Base-by-base conservation (phyloP, 1,140 invertebrate species). In the Reticulitermes speratus region DNA sequence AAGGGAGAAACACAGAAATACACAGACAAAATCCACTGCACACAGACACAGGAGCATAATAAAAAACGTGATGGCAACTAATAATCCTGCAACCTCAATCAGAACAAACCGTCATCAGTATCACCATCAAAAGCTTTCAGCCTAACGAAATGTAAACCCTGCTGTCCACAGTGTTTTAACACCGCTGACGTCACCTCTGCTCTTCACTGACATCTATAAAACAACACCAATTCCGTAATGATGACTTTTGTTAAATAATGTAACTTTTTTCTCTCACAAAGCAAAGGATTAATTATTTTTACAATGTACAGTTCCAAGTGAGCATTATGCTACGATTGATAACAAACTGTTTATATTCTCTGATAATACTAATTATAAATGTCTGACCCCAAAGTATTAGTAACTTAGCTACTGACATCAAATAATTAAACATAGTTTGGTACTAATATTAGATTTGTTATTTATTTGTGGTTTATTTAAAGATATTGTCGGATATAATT, bases 81-180 rank as follows among this genome's bases (percentile, higher is more conserved):
- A 75, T 75, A 75, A 75, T 75, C 25, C 65, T 30, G n/a, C 52
- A 75, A 30, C 65, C 65, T 75, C 65, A 75, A 75, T 75, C 65
- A 75, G 25, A 75, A 75, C n/a, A n/a, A 25, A 25, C 65, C 65
- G 8, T 19, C 52, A 55, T 75, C n/a, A 25, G 8, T 30, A 1
- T 75, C 25, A n/a, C 65, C 65, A 75, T 75, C n/a, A 75, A 75
- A 75, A 75, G 65, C 65, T 75, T 75, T 75, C 65, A 75, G 25
- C 9, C 25, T 55, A 55, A 55, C 52, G 52, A 55, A 55, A 55
- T 55, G 52, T 55, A 75, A 75, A 30, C 65, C 65, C 16, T 12
- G 65, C 25, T n/a, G 65, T 55, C 52, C 65, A 25, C 65, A 30
- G 65, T 30, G 65, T 30, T 75, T 75, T 75, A 75, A 75, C 65